Conservation (phyloP, 2,888 invertebrate species). For the Silvanus unidentatus region DNA sequence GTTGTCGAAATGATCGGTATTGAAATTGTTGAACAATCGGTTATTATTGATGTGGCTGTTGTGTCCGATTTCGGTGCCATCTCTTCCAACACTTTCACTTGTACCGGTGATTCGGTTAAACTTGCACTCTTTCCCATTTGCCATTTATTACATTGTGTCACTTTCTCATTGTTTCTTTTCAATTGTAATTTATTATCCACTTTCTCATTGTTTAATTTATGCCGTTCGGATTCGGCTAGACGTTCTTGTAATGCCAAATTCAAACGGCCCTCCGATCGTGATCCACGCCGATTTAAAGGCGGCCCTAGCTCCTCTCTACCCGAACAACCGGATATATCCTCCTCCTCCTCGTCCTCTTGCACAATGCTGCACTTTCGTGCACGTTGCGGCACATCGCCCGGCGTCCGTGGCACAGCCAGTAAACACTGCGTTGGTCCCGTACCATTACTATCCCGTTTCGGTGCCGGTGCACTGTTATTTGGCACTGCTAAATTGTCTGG, state of each 20-base stretch:
- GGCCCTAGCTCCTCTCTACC: slow-evolving; percentile 54
- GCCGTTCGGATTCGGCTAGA: slow-evolving; percentile 50
- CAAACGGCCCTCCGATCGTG: slow-evolving; percentile 73
- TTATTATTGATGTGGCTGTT: slow-evolving; percentile 47
- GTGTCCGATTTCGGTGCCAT: slow-evolving; percentile 17
- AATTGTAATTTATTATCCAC: background rate
- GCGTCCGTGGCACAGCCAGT: slow-evolving; percentile 60
- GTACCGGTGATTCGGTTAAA: slow-evolving; percentile 28
- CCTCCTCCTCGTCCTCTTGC: slow-evolving; percentile 87
- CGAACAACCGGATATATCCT: slow-evolving; percentile 59
- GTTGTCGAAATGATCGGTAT: slow-evolving; percentile 49
- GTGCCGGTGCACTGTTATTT: slow-evolving; percentile 30
- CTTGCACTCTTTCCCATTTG: slow-evolving; percentile 37
- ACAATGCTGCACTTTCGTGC: slow-evolving; percentile 87
- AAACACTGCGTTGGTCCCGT: slow-evolving; percentile 40
- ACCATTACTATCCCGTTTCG: slow-evolving; percentile 34
- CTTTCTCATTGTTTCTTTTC: background rate
- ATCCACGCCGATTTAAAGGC: slow-evolving; percentile 62
- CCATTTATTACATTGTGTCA: slow-evolving; percentile 24
- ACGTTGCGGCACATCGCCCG: slow-evolving; percentile 64
- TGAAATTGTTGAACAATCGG: slow-evolving; percentile 52
- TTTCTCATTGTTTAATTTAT: slow-evolving; percentile 41
- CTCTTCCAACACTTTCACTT: slow-evolving; percentile 27
- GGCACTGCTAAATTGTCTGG: slow-evolving; percentile 44
- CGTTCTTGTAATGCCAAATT: slow-evolving; percentile 64